Evolutionary conservation across 2,113 vertebrate genomes (phyloP).

Genomic region (Muntiacus reevesi): DNA sequence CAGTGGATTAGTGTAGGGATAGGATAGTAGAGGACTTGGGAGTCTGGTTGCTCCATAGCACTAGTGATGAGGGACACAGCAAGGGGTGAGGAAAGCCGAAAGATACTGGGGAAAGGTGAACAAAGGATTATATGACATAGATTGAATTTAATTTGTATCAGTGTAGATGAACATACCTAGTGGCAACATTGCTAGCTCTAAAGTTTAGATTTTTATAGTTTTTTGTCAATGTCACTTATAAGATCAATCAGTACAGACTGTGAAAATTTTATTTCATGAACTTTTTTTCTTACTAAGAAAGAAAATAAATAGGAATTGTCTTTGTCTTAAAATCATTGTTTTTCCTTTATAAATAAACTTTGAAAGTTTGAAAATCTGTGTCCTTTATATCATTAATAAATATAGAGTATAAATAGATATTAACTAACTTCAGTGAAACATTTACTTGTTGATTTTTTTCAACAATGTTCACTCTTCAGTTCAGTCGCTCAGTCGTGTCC

Average conservation of each 20-base stretch:
- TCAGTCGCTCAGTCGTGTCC: no score
- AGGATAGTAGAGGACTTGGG: neutral
- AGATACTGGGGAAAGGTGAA: neutral
- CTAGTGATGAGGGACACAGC: neutral
- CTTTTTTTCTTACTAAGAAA: neutral
- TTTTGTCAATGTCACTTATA: neutral
- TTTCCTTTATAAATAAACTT: conserved; percentile 26
- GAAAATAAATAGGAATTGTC: neutral
- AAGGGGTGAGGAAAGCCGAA: neutral
- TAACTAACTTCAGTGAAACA: neutral
- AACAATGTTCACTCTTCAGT: neutral
- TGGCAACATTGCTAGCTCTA: neutral
- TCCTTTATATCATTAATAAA: neutral
- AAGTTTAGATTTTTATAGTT: neutral
- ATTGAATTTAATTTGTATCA: neutral
- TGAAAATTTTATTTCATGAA: neutral
- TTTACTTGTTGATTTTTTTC: neutral
- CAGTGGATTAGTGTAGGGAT: neutral
- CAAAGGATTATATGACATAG: neutral
- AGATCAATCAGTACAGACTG: neutral
- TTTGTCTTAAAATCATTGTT: conserved; percentile 32
- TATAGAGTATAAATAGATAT: neutral
- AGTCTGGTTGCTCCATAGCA: neutral
- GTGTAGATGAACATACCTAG: neutral
- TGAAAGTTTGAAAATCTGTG: neutral